Evolutionary conservation across 2,113 vertebrate species (phyloP), one percentile per base, ranked within the genome.

Genomic region (Passer domesticus): DNA sequence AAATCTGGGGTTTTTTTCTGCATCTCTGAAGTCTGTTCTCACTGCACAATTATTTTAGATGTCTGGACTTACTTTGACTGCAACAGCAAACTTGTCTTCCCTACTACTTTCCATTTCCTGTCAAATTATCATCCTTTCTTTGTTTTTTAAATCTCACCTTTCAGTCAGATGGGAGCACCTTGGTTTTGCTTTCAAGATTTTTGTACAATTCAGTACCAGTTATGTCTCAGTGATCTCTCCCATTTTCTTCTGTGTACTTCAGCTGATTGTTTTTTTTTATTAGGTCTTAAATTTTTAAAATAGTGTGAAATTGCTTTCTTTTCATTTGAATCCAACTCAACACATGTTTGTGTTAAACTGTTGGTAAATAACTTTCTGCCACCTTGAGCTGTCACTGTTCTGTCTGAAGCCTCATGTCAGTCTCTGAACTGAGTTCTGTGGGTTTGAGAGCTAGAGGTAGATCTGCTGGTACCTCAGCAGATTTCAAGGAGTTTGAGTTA

Each of bases 21-120:
- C 17, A 25, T 70, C 82, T 94, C 72, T 60, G 72, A 84, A 94
- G 78, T 69, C 39, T 73, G 9, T 73, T 91, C 64, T 92, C 89
- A 79, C 66, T 92, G 66, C 53, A 90, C 44, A 20, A 87, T 89
- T 92, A 37, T 15, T 95, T 87, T 89, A 81, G 58, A 49, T 89
- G 58, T 89, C 53, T 81, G 88, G 46, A 31, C 58, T 89, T 24
- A 50, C 50, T 88, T 92, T 55, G 68, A n/a, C 24, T 88, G 30
- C 31, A 58, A 12, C 66, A 89, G 56, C 62, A 85, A 93, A 37
- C 28, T 27, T 79, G 52, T 82, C 78, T 93, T 85, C 63, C 67
- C 47, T 44, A 13, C 41, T 58, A 31, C 31, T 49, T 94, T 86
- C 60, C 33, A 44, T 73, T 96, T 81, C 43, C 47, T 70, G 30